Percentiles rank a stretch among this genome's conserved stretches.
These are phyloP conservation scores for Globodera rostochiensis DNA, from an alignment of 1,140 invertebrate species.

Conservation along the genomic window DNA sequence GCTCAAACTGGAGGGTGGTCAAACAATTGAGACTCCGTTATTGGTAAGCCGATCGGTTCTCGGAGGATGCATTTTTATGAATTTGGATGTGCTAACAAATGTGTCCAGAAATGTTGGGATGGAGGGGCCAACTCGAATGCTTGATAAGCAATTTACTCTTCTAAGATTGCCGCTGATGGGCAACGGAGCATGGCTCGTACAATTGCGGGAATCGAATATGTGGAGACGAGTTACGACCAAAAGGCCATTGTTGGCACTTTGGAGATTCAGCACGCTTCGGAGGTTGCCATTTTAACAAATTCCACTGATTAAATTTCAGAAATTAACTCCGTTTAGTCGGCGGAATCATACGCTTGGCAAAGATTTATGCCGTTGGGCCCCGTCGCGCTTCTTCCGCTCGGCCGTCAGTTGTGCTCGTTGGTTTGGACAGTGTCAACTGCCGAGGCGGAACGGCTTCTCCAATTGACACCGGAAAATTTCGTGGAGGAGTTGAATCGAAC, in stretches of 20 bases:
- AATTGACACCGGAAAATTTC: slow-evolving; percentile 78
- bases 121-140: too few relatives aligned
- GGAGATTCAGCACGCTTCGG: slow-evolving; percentile 70
- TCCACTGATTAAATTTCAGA: neutral
- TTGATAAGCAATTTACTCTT: neutral
- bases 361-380: slow-evolving; percentile 87
- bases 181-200: slow-evolving; percentile 81
- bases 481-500: slow-evolving; percentile 81
- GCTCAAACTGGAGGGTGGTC: slow-evolving; percentile 66
- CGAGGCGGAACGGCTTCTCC: slow-evolving; percentile 75
- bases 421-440: slow-evolving; percentile 85
- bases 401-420: slow-evolving; percentile 77
- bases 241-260: slow-evolving; percentile 87
- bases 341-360: slow-evolving; percentile 88
- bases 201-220: slow-evolving; percentile 77
- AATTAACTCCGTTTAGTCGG: neutral
- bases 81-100: neutral
- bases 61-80: neutral
- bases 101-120: neutral
- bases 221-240: slow-evolving; percentile 83
- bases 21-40: slow-evolving; percentile 67
- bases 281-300: neutral
- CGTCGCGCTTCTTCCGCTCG: slow-evolving; percentile 84
- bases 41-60: slow-evolving; percentile 64
- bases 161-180: slow-evolving; percentile 86